phyloP scores from a whole-genome alignment of 1,140 invertebrate genomes.

The Trichonephila inaurata region DNA sequence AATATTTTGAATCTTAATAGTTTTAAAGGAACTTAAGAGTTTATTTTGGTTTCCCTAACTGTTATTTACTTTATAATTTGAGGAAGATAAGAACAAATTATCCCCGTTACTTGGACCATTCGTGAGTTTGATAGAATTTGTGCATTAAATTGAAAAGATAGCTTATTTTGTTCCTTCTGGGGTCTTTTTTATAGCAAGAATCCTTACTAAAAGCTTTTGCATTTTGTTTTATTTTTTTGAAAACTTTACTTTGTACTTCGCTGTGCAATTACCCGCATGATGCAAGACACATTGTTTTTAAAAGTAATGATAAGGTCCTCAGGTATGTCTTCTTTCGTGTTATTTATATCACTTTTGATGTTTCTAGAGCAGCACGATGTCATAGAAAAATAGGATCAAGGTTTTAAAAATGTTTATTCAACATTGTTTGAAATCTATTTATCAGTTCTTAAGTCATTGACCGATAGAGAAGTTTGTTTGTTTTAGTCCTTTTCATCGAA shows the following conservation, averaged over 20 bases:
- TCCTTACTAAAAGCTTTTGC: not conserved
- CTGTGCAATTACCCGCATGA: not conserved
- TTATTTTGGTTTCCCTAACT: no score
- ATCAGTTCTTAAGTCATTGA: constrained; percentile 26
- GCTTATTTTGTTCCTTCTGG: no score
- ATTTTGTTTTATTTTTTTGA: not conserved
- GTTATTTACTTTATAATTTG: no score
- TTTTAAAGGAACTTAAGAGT: no score
- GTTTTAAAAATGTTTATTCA: not conserved
- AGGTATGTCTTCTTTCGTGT: not conserved
- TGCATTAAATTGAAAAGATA: no score
- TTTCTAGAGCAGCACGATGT: not conserved
- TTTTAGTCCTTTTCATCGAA: not conserved
- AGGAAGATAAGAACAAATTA: no score
- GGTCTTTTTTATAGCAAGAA: no score
- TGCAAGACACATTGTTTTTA: not conserved
- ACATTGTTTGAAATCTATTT: constrained; percentile 20
- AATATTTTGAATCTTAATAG: no score
- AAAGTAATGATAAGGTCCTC: not conserved
- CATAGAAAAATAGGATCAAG: not conserved
- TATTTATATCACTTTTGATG: constrained; percentile 19
- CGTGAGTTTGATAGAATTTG: no score
- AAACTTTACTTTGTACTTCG: not conserved
- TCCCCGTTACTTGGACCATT: no score
- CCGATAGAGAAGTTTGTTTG: constrained; percentile 2